phyloP scores from a whole-genome alignment of 2,888 invertebrate species.

The Eumerus sabulonum region DNA sequence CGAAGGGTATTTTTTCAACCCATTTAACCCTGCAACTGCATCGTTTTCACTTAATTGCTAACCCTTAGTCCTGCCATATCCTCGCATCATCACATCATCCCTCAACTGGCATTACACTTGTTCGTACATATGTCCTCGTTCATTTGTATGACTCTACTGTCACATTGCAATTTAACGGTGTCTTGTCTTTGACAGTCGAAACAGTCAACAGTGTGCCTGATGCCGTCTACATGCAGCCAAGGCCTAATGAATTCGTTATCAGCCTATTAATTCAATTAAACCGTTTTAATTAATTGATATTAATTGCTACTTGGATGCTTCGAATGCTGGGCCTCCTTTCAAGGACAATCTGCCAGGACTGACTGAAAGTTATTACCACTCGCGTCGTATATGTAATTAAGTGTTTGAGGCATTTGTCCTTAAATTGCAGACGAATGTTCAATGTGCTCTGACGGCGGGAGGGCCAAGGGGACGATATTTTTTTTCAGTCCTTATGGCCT shows the following conservation, averaged over 20 bases:
- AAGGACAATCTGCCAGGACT: slow-evolving; percentile 55
- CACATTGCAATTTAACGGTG: slow-evolving; percentile 41
- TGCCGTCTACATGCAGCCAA: slow-evolving; percentile 20
- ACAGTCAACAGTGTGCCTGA: slow-evolving; percentile 18
- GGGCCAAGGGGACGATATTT: no score
- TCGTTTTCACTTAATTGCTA: slow-evolving; percentile 53
- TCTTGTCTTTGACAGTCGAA: slow-evolving; percentile 61
- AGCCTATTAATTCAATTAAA: slow-evolving; percentile 68
- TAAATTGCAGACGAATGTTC: slow-evolving; percentile 34
- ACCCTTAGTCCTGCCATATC: no score
- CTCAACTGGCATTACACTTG: slow-evolving; percentile 1
- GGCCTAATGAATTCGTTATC: slow-evolving; percentile 67
- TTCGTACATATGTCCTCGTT: neutral
- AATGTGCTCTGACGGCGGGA: no score
- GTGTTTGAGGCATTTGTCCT: slow-evolving; percentile 61
- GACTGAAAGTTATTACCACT: slow-evolving; percentile 59
- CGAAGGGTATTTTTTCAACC: slow-evolving; percentile 60
- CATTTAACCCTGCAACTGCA: slow-evolving; percentile 62
- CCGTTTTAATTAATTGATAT: slow-evolving; percentile 69
- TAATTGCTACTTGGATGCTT: slow-evolving; percentile 55
- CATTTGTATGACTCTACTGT: neutral
- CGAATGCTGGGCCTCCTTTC: slow-evolving; percentile 23
- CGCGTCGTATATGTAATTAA: slow-evolving; percentile 55
- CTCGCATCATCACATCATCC: no score
- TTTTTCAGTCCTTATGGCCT: no score